Evolutionary conservation across 2,888 invertebrate genomes (phyloP).

Genomic region (Noctua janthe): DNA sequence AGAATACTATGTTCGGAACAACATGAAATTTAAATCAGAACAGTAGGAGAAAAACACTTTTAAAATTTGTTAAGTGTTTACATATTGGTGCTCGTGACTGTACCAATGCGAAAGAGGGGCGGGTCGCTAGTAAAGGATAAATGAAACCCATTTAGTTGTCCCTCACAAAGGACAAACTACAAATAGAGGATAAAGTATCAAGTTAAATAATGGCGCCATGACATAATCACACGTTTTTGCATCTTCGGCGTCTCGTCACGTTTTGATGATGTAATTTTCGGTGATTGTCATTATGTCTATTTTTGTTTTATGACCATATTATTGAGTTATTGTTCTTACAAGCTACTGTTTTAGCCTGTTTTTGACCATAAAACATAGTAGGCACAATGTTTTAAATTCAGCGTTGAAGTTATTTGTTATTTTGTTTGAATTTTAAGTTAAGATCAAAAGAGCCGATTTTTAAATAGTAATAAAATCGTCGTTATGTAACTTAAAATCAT

Average conservation of each 20-base stretch:
- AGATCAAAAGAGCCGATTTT: conserved; percentile 1
- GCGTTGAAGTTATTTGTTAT: not conserved
- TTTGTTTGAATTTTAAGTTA: conserved; percentile 17
- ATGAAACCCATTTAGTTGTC: not conserved
- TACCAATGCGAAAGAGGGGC: not conserved
- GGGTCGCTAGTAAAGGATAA: not conserved
- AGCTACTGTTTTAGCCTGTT: conserved; percentile 15
- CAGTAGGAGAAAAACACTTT: too few relatives aligned
- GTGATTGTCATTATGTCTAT: conserved; percentile 38
- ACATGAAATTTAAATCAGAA: too few relatives aligned
- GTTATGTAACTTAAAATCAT: not conserved
- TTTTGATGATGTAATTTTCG: conserved; percentile 47
- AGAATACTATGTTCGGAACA: too few relatives aligned
- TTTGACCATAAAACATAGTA: not conserved
- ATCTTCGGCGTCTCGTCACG: conserved; percentile 20
- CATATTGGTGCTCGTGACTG: too few relatives aligned
- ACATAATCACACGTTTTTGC: conserved; percentile 19
- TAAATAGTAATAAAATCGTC: not conserved
- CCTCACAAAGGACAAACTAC: not conserved
- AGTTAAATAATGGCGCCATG: conserved; percentile 1
- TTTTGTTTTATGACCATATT: conserved; percentile 49
- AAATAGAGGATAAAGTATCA: not conserved
- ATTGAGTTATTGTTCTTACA: conserved; percentile 32
- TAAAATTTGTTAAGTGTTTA: too few relatives aligned
- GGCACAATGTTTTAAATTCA: conserved; percentile 12